phyloP scores from a whole-genome alignment of 2,888 invertebrate species.

The Crioceris asparagi region DNA sequence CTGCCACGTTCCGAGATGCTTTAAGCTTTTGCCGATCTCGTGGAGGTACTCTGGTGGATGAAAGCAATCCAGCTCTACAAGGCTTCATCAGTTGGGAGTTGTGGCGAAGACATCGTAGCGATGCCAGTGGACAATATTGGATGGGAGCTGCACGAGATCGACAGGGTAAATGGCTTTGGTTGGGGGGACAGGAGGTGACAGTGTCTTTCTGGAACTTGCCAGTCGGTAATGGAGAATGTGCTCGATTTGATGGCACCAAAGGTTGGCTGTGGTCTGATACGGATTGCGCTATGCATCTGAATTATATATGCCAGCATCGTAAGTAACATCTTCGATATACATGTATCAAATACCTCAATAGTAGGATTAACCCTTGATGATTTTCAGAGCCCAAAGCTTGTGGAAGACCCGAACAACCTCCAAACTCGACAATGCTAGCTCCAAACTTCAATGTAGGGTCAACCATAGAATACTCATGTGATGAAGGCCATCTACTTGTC shows the following conservation, averaged over 20 bases:
- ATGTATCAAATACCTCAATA: background rate
- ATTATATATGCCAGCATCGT: slow-evolving; percentile 92
- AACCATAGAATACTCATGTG: slow-evolving; percentile 73
- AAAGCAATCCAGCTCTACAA: slow-evolving; percentile 86
- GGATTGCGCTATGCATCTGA: slow-evolving; percentile 70
- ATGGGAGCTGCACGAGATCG: slow-evolving; percentile 86
- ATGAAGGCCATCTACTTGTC: slow-evolving; percentile 75
- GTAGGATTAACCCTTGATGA: background rate
- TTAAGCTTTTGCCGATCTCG: slow-evolving; percentile 68
- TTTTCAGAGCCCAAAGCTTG: slow-evolving; percentile 74
- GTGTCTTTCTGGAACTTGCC: slow-evolving; percentile 89
- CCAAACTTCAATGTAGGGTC: slow-evolving; percentile 72
- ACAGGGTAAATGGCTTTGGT: slow-evolving; percentile 82
- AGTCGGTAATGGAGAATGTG: slow-evolving; percentile 73
- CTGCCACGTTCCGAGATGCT: slow-evolving; percentile 68
- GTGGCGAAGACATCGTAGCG: slow-evolving; percentile 82
- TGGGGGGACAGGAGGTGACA: slow-evolving; percentile 76
- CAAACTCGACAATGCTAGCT: slow-evolving; percentile 79
- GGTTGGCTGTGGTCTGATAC: slow-evolving; percentile 94
- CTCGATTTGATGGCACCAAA: slow-evolving; percentile 82
- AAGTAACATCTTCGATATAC: slow-evolving; percentile 38
- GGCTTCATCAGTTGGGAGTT: slow-evolving; percentile 93
- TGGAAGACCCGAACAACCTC: slow-evolving; percentile 85
- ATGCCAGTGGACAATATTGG: slow-evolving; percentile 89
- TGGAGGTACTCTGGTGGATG: slow-evolving; percentile 75